phyloP scores from a whole-genome alignment of 2,113 vertebrate species.

The Mesembrinibis cayennensis region DNA sequence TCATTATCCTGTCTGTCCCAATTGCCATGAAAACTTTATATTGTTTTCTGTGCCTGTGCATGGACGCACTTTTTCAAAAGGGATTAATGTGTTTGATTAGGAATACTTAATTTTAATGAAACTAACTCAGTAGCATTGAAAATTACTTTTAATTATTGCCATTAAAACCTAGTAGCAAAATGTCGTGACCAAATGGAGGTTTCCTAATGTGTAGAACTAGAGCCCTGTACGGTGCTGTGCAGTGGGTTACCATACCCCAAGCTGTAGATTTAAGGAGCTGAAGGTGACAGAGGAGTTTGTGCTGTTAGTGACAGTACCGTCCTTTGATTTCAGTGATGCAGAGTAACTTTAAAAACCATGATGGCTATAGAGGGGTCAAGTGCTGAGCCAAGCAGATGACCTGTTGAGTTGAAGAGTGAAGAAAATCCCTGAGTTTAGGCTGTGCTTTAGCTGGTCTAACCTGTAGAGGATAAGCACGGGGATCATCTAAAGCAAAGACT shows the following conservation, averaged over 20 bases:
- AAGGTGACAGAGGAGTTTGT: background rate
- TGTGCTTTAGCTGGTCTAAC: background rate
- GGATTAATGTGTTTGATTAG: background rate
- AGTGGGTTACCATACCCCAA: background rate
- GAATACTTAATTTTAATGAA: background rate
- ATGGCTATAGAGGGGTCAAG: background rate
- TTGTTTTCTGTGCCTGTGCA: background rate
- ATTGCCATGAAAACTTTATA: background rate
- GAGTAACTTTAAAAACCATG: background rate
- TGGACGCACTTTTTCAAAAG: background rate
- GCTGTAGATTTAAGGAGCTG: background rate
- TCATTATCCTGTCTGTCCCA: background rate
- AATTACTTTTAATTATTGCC: background rate
- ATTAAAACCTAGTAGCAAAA: background rate
- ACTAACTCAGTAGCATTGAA: background rate
- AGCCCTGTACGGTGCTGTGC: background rate
- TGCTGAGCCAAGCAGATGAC: background rate
- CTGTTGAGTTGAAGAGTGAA: background rate
- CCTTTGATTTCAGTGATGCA: background rate
- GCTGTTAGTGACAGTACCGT: background rate
- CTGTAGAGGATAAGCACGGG: rapidly evolving
- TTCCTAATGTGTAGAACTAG: background rate
- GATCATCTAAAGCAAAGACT: background rate
- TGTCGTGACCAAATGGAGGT: background rate
- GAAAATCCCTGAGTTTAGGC: background rate